Conservation (phyloP, 2,797 vertebrate genomes). For the Decapterus maruadsi region DNA sequence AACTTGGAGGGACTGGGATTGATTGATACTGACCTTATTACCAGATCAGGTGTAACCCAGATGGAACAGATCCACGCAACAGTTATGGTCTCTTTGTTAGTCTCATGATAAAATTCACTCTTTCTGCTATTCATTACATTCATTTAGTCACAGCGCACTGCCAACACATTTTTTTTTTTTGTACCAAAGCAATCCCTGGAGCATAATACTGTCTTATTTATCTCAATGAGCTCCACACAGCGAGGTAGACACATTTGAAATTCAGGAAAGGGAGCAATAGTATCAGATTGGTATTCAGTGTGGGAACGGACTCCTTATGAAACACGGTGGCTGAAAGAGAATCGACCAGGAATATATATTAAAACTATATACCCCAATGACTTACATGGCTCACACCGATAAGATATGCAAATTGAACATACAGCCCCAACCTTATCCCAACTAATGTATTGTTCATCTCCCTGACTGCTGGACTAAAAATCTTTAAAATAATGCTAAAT, state of each 20-base stretch:
- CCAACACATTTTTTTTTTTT: neutral
- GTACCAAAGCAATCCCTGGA: neutral
- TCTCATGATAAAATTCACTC: neutral
- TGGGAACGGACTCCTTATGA: neutral
- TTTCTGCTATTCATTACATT: neutral
- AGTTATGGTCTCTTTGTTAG: neutral
- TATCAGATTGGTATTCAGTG: neutral
- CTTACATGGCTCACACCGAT: neutral
- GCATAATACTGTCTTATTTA: neutral
- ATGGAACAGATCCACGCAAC: neutral
- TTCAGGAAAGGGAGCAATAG: neutral
- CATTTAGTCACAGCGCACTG: neutral
- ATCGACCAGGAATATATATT: neutral
- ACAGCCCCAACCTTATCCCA: neutral
- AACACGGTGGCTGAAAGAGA: neutral
- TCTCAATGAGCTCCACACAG: neutral
- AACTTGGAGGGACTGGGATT: too few species aligned
- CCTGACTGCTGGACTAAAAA: neutral
- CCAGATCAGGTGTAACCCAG: neutral
- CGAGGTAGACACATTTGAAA: neutral
- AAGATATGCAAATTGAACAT: neutral
- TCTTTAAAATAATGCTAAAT: neutral
- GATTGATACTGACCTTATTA: neutral
- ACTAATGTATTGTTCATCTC: neutral
- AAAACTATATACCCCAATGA: conserved; percentile 1